phyloP scores from a whole-genome alignment of 2,113 vertebrate species.

The Leptocoma aspasia region DNA sequence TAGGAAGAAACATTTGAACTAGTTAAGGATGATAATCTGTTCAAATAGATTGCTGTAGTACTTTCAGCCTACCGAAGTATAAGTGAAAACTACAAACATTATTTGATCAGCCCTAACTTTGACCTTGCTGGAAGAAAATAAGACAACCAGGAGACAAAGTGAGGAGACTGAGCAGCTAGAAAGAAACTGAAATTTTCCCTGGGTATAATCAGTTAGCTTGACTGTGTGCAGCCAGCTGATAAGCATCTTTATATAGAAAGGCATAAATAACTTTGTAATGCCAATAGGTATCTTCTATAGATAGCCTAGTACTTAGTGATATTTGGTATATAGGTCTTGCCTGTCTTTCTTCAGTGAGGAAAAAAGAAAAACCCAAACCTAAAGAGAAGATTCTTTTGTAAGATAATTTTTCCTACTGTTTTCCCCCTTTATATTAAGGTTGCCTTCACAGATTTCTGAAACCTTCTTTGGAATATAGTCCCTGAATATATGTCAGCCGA shows the following conservation, averaged over 20 bases:
- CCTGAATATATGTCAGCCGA: not conserved
- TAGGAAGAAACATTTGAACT: not conserved
- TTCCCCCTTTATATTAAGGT: not conserved
- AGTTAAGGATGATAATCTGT: not conserved
- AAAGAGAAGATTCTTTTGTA: not conserved
- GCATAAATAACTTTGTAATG: not conserved
- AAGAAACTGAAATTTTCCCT: not conserved
- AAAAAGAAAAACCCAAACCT: not conserved
- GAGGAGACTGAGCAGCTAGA: not conserved
- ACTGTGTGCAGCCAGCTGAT: not conserved
- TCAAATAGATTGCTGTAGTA: not conserved
- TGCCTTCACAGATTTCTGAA: not conserved
- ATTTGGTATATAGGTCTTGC: not conserved
- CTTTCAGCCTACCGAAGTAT: not conserved
- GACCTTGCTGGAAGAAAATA: not conserved
- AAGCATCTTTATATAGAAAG: not conserved
- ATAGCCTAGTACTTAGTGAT: not conserved
- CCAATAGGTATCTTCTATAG: not conserved
- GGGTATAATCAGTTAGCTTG: not conserved
- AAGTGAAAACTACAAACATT: not conserved
- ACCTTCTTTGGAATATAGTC: not conserved
- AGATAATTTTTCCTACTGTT: not conserved
- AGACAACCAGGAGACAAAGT: not conserved
- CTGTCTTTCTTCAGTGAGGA: not conserved
- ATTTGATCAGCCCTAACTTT: not conserved